Conservation (phyloP, 2,113 vertebrate genomes). For the Laticauda laticaudata region DNA sequence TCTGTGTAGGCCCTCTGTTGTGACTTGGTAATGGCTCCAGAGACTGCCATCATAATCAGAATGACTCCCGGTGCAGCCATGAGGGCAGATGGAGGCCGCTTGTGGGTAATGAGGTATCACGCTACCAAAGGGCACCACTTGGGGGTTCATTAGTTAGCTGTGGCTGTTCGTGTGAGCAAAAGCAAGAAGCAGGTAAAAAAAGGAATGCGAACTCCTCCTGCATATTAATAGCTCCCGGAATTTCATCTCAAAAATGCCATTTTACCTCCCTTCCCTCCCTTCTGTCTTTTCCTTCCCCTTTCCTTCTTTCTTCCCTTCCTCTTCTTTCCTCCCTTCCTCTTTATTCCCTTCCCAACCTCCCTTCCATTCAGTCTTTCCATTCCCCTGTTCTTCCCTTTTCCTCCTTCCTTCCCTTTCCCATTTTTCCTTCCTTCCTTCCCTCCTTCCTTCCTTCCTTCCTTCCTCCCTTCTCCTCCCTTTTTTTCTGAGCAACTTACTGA, state of each 20-base stretch:
- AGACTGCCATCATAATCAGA: constrained; percentile 99
- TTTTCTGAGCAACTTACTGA: neutral
- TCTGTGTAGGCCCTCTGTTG: constrained; percentile 94
- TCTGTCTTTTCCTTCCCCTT: neutral
- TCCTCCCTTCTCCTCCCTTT: neutral
- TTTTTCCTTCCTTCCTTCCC: constrained; percentile 11
- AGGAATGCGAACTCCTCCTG: constrained; percentile 78
- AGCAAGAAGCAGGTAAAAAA: constrained; percentile 79
- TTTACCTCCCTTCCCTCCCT: neutral
- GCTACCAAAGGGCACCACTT: constrained; percentile 95
- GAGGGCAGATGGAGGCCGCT: constrained; percentile 99
- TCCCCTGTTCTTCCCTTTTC: neutral
- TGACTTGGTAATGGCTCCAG: constrained; percentile 98
- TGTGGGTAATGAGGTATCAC: constrained; percentile 99
- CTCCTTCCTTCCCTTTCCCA: neutral
- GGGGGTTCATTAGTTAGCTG: constrained; percentile 92
- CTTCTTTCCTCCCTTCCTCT: too few species aligned
- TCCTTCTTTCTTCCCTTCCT: neutral
- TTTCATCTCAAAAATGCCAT: constrained; percentile 77
- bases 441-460: constrained; percentile 55
- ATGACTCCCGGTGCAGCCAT: constrained; percentile 97
- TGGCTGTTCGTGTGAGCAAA: constrained; percentile 74
- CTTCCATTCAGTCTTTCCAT: neutral
- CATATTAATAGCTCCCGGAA: constrained; percentile 81
- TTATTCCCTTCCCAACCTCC: too few species aligned